These are phyloP conservation scores for Pipistrellus pygmaeus DNA, from an alignment of 2,797 vertebrate species.

Conservation along the genomic window DNA sequence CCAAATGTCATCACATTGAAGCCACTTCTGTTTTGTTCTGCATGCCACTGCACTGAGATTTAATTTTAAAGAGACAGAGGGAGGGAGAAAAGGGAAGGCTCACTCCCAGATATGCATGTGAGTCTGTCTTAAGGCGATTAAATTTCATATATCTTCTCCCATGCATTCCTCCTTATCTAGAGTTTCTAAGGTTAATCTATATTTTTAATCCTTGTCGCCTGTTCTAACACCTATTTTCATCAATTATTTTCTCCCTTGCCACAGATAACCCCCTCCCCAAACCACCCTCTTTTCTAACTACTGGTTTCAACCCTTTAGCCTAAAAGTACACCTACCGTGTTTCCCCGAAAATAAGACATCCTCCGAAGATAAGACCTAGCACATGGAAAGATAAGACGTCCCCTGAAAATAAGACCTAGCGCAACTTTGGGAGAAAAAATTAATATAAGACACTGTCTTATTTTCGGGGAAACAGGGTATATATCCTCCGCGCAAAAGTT, in stretches of 20 bases:
- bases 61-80: background rate
- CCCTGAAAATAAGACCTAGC: too few species aligned
- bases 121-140: background rate
- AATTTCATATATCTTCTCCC: background rate
- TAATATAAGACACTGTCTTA: too few species aligned
- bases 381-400: too few species aligned
- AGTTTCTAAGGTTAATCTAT: background rate
- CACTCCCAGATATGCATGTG: background rate
- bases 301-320: background rate
- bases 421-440: too few species aligned
- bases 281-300: background rate
- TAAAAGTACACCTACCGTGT: too few species aligned
- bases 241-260: background rate
- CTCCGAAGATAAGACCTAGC: too few species aligned
- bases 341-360: too few species aligned
- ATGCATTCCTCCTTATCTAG: background rate
- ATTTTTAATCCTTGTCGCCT: background rate
- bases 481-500: background rate
- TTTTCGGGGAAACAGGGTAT: too few species aligned
- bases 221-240: background rate
- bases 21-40: slow-evolving; percentile 23
- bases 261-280: background rate
- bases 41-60: background rate
- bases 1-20: background rate
- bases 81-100: background rate